A percentile compares a stretch with the other conserved stretches of the same genome.
Evolutionary conservation across 2,113 vertebrate genomes (phyloP).

Genomic region (Eptesicus fuscus): DNA sequence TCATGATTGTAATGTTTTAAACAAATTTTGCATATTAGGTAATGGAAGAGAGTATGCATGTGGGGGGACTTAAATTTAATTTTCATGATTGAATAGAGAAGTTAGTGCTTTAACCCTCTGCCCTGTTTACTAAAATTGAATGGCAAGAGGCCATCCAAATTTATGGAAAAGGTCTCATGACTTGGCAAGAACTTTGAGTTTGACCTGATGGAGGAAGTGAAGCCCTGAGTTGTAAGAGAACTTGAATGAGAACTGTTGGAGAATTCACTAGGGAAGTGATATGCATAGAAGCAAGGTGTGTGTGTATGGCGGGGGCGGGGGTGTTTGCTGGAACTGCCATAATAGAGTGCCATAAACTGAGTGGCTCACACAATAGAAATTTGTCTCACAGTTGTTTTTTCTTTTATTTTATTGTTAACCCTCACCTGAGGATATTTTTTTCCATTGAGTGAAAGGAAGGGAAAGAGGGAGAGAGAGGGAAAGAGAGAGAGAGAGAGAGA

Average conservation of each 20-base stretch:
- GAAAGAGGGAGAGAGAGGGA: too few relatives aligned
- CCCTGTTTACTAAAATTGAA: constrained; percentile 62
- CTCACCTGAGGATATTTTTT: too few relatives aligned
- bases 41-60: constrained; percentile 42
- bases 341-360: background rate
- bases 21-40: constrained; percentile 59
- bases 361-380: background rate
- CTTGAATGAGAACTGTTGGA: constrained; percentile 3
- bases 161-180: constrained; percentile 47
- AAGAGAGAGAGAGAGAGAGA: too few relatives aligned
- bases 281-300: background rate
- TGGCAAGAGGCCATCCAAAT: constrained; percentile 42
- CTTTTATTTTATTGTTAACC: background rate
- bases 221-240: background rate
- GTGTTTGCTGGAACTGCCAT: background rate
- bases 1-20: constrained; percentile 42
- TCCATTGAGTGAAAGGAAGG: too few relatives aligned
- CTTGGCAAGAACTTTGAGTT: constrained; percentile 4
- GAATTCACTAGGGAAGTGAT: background rate
- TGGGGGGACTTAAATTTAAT: constrained; percentile 50
- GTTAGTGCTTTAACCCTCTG: constrained; percentile 48
- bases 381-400: background rate
- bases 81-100: constrained; percentile 68
- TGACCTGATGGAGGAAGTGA: constrained; percentile 3
- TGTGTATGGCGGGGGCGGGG: too few relatives aligned